phyloP scores from a whole-genome alignment of 2,888 invertebrate species.

The Lumbricus terrestris region DNA sequence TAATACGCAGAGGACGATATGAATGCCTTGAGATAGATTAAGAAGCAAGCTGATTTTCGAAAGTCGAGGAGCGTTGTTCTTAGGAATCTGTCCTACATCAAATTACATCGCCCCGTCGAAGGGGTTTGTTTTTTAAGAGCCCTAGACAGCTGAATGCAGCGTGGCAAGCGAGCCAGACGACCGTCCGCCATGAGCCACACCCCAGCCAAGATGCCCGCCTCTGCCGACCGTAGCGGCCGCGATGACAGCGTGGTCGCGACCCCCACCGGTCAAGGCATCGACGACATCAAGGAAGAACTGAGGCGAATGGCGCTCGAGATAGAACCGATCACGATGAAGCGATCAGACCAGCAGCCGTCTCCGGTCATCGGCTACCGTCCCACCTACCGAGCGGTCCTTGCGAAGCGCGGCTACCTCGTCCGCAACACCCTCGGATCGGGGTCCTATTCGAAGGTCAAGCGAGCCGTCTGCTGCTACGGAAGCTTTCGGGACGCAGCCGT shows the following conservation, averaged over 20 bases:
- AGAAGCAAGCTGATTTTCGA: background rate
- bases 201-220: background rate
- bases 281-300: conserved; percentile 14
- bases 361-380: conserved; percentile 34
- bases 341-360: conserved; percentile 12
- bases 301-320: conserved; percentile 15
- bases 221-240: background rate
- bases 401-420: conserved; percentile 51
- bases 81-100: background rate
- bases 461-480: conserved; percentile 26
- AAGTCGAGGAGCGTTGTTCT: conserved; percentile 3
- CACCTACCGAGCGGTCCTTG: conserved; percentile 54
- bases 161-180: background rate
- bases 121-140: background rate
- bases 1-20: background rate
- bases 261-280: background rate
- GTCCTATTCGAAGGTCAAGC: conserved; percentile 52
- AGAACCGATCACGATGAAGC: conserved; percentile 14
- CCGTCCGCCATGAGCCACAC: background rate
- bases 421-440: conserved; percentile 54
- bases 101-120: background rate
- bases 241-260: background rate
- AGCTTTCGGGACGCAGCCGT: conserved; percentile 34
- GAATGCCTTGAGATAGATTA: background rate
- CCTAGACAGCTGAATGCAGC: background rate